These are phyloP conservation scores for Drosophila parthenogenetica DNA, from an alignment of 2,888 invertebrate species.

Conservation along the genomic window DNA sequence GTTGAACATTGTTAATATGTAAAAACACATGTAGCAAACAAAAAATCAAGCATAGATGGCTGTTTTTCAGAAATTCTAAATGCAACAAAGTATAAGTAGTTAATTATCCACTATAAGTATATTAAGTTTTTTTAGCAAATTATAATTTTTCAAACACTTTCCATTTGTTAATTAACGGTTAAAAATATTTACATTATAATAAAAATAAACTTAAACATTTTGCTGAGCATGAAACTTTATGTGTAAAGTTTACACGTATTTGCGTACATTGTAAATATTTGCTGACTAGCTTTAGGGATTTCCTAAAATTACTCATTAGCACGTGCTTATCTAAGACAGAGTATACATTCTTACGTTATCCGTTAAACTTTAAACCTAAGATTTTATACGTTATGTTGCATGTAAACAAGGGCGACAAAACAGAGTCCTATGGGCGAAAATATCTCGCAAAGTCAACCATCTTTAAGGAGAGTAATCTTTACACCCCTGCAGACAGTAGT, in stretches of 20 bases:
- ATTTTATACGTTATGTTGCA: not conserved
- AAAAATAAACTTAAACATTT: not conserved
- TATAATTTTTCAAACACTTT: not conserved
- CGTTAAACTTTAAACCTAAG: not conserved
- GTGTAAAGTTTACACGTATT: too few species aligned
- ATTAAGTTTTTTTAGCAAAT: too few species aligned
- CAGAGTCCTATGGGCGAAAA: slow-evolving; percentile 13
- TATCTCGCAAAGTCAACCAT: not conserved
- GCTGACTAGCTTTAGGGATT: not conserved
- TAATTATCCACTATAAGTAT: too few species aligned
- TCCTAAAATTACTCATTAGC: slow-evolving; percentile 76
- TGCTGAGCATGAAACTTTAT: not conserved
- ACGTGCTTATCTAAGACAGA: slow-evolving; percentile 66
- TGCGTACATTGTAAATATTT: not conserved
- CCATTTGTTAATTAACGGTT: not conserved
- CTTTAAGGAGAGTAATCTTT: slow-evolving; percentile 15
- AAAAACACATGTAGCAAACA: not conserved
- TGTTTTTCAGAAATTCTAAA: too few species aligned
- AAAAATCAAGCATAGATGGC: not conserved
- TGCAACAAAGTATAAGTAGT: too few species aligned
- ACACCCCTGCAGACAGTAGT: slow-evolving; percentile 4
- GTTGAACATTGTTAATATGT: not conserved
- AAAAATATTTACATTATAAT: not conserved
- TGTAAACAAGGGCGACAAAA: slow-evolving; percentile 6
- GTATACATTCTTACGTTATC: slow-evolving; percentile 4